These are phyloP conservation scores for Halocynthia roretzi DNA, from an alignment of 23 tunicate genomes.

Conservation along the genomic window DNA sequence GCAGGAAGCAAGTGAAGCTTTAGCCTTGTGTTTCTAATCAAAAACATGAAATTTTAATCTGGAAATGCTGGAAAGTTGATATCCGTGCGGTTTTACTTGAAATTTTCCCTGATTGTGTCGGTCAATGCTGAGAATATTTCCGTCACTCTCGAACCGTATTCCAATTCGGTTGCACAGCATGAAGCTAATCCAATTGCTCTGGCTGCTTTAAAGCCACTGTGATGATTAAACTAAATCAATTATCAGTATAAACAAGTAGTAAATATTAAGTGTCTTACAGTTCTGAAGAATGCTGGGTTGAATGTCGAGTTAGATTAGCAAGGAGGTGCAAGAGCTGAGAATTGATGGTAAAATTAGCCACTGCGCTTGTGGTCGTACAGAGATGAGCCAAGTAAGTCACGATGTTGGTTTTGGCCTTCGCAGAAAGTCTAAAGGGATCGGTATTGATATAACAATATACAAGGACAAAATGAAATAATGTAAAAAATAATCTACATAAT, in stretches of 20 bases:
- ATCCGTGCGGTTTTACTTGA: constrained; percentile 31
- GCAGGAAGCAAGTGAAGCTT: constrained; percentile 58
- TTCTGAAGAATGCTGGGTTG: constrained; percentile 60
- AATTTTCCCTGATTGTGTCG: constrained; percentile 68
- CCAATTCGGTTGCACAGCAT: constrained; percentile 66
- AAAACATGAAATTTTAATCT: not conserved
- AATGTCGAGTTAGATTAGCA: constrained; percentile 40
- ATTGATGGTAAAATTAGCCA: constrained; percentile 69
- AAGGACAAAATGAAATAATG: too few species aligned
- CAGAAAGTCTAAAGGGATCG: not conserved
- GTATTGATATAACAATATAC: too few species aligned
- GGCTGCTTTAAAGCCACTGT: constrained; percentile 52
- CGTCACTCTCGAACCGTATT: constrained; percentile 54
- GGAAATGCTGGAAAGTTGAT: not conserved
- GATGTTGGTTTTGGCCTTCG: constrained; percentile 38
- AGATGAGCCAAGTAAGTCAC: constrained; percentile 53
- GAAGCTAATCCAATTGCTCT: constrained; percentile 78
- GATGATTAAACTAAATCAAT: not conserved
- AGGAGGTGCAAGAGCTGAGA: constrained; percentile 35
- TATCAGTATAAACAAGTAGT: not conserved
- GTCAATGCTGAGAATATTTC: constrained; percentile 50
- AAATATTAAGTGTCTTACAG: constrained; percentile 23
- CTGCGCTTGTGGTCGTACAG: constrained; percentile 40
- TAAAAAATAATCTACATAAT: too few species aligned
- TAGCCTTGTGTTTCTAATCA: constrained; percentile 38